Percentiles rank a stretch among this genome's conserved stretches.
Evolutionary conservation across 2,797 vertebrate genomes (phyloP).

Genomic region (Onychomys torridus): DNA sequence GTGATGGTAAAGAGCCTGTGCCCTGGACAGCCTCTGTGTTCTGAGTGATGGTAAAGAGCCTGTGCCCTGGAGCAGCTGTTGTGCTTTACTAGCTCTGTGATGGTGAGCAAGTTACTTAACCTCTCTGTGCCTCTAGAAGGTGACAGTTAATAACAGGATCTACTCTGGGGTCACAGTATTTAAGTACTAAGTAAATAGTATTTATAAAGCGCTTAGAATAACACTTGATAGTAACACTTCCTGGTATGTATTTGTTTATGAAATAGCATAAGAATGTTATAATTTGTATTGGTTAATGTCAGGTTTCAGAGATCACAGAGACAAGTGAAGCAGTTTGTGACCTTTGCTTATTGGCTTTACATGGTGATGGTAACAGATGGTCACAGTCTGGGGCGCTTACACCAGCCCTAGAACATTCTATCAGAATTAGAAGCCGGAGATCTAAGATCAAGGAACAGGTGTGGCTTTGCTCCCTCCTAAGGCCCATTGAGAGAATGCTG

Average conservation of each 20-base stretch:
- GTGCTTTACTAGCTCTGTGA: background rate
- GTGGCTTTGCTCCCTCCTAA: background rate
- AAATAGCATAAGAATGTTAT: background rate
- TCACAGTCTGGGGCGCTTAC: background rate
- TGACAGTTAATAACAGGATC: background rate
- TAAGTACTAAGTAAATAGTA: slow-evolving; percentile 9
- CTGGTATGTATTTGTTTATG: background rate
- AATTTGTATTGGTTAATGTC: background rate
- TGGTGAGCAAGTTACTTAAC: background rate
- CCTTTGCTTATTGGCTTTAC: background rate
- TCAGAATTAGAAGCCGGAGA: background rate
- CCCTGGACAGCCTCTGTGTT: rapidly evolving
- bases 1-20: background rate
- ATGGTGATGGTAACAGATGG: background rate
- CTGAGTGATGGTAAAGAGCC: background rate
- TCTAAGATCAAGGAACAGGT: background rate
- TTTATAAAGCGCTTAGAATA: background rate
- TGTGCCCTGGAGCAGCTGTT: background rate
- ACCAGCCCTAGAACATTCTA: background rate
- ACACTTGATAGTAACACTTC: background rate
- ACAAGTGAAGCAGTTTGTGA: background rate
- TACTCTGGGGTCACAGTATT: background rate
- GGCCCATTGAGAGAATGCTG: too few species aligned
- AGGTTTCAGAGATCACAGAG: background rate
- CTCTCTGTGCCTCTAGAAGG: background rate